phyloP scores from a whole-genome alignment of 2,797 vertebrate genomes.

The Serranus cabrilla region DNA sequence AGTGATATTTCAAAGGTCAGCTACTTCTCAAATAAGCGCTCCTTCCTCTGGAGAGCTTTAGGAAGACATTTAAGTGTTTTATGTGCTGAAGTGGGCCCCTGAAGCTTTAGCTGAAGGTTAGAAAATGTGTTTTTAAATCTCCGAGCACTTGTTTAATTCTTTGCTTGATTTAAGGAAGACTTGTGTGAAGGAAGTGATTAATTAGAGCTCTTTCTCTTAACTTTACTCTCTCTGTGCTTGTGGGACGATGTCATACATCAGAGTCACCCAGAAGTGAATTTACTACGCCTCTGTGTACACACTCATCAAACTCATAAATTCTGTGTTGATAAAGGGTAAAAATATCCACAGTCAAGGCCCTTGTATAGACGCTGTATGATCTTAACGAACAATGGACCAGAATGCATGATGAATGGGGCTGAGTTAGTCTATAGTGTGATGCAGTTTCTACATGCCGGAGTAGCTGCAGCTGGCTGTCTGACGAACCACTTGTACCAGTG shows the following conservation, averaged over 20 bases:
- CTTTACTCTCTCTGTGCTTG: conserved; percentile 23
- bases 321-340: conserved; percentile 13
- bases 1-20: conserved; percentile 74
- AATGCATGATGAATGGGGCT: conserved; percentile 20
- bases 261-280: conserved; percentile 16
- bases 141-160: conserved; percentile 27
- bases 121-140: conserved; percentile 32
- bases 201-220: conserved; percentile 21
- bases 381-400: background rate
- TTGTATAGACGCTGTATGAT: conserved; percentile 5
- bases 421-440: background rate
- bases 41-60: conserved; percentile 53
- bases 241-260: conserved; percentile 16
- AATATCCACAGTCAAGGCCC: background rate
- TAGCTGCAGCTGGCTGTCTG: conserved; percentile 5
- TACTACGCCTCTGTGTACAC: background rate
- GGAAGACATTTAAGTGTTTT: conserved; percentile 51
- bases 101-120: conserved; percentile 43
- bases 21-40: conserved; percentile 48
- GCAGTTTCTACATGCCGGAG: background rate
- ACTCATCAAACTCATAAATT: conserved; percentile 15
- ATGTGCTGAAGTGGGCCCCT: conserved; percentile 40
- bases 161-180: conserved; percentile 25
- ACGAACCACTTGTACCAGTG: background rate
- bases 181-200: conserved; percentile 32